A percentile compares a stretch with the other conserved stretches of the same genome.
Conservation (phyloP, 2,888 invertebrate genomes). For the Cantharis rustica region DNA sequence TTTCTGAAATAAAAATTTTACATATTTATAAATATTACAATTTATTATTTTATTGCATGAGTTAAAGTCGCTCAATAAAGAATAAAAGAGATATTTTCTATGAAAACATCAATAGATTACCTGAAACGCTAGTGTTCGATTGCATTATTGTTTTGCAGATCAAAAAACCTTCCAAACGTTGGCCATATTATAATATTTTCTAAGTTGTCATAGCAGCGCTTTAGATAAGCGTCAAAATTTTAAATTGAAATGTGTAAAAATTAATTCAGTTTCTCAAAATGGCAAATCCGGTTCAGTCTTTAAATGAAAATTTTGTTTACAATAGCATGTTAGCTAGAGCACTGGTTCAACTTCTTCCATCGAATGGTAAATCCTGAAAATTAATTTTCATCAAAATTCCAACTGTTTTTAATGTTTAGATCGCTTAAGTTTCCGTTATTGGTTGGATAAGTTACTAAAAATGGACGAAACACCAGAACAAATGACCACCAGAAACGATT, state of each 20-base stretch:
- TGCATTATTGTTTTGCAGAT: no score
- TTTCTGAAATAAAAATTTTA: no score
- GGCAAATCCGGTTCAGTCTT: slow-evolving; percentile 43
- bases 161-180: no score
- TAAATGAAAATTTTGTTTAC: slow-evolving; percentile 55
- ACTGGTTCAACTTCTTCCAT: slow-evolving; percentile 53
- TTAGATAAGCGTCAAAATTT: not conserved
- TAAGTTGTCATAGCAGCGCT: not conserved
- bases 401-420: slow-evolving; percentile 38
- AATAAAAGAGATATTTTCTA: no score
- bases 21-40: no score
- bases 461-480: slow-evolving; percentile 46
- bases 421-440: slow-evolving; percentile 45
- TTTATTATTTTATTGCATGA: no score
- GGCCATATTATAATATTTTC: no score
- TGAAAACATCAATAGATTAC: no score
- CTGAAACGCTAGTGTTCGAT: no score
- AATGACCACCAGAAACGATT: slow-evolving; percentile 53
- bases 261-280: slow-evolving; percentile 31
- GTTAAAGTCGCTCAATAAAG: no score
- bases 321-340: slow-evolving; percentile 56
- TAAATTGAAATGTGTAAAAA: not conserved
- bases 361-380: slow-evolving; percentile 44
- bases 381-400: not conserved
- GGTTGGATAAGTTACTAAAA: slow-evolving; percentile 53